Conservation (phyloP, 2,888 invertebrate genomes). For the Drosophila flavopinicola region DNA sequence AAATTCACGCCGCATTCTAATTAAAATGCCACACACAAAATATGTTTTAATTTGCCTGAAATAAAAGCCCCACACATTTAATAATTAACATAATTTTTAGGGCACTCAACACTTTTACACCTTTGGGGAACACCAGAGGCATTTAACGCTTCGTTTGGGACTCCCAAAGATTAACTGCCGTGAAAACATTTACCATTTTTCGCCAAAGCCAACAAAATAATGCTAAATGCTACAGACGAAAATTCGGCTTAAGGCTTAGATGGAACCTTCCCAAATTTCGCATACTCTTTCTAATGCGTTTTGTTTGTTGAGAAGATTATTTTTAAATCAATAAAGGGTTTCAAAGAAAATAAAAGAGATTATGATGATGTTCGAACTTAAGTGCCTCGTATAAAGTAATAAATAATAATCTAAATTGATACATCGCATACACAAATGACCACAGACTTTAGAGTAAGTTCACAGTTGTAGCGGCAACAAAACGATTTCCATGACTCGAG, state of each 20-base stretch:
- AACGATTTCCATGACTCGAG: conserved; percentile 17
- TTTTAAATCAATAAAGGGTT: too few relatives aligned
- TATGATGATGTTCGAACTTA: neutral
- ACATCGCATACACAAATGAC: neutral
- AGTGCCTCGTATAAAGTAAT: too few relatives aligned
- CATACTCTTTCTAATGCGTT: conserved; percentile 26
- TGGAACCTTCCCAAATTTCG: neutral
- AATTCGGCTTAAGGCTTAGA: neutral
- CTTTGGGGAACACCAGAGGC: conserved; percentile 49
- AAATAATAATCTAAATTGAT: too few relatives aligned
- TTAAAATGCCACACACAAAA: conserved; percentile 68
- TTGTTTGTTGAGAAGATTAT: too few relatives aligned
- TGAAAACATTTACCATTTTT: conserved; percentile 66
- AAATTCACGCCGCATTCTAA: conserved; percentile 61
- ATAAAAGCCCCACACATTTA: conserved; percentile 54
- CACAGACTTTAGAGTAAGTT: neutral
- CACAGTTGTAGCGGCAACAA: conserved; percentile 11
- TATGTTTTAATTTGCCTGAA: conserved; percentile 60
- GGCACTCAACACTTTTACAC: conserved; percentile 71
- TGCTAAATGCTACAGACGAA: conserved; percentile 5
- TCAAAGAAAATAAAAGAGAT: neutral
- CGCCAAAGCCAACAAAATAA: conserved; percentile 31
- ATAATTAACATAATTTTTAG: conserved; percentile 72
- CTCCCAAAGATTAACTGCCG: conserved; percentile 68
- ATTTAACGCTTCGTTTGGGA: conserved; percentile 72